Evolutionary conservation across 2,888 invertebrate species (phyloP), one percentile per base, ranked within the genome.

Genomic region (Nycteola revayana): DNA sequence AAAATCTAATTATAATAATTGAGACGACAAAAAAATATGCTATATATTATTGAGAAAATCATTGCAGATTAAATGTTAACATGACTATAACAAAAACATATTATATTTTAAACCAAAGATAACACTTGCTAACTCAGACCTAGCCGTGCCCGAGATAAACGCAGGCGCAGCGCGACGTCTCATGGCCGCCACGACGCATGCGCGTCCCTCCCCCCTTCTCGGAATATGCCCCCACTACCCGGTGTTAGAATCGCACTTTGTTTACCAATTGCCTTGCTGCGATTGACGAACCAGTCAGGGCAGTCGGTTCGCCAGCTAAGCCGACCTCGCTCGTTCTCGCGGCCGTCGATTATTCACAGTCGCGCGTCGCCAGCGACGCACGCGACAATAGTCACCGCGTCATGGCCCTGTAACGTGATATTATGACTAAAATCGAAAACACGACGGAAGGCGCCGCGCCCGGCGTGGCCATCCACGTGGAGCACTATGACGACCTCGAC

Each of bases 181-280:
- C 62, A 85, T 61, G 86, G 91, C 93, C 65, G 91, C 93, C 60
- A 94, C 95, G 46, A 95, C 96, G 70, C 91, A 96, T 75, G 80
- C 75, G 82, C 96, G 95, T 63, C 95, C 95, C 90, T 95, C 89
- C 96, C 96, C 88, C 95, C 95, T 95, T 72, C 75, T 69, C 70
- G 73, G 66, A 42, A 53, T 60, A 66, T 66, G 66, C 76, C 84
- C n/a, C 79, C 68, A 65, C 69, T 48, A 64, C 52, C 64, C 66
- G 64, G 58, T 50, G 51, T 60, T 65, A 67, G 70, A 76, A 69
- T 80, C 81, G 74, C 73, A 80, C 68, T 82, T 75, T 85, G 85
- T 86, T 86, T 85, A 87, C 87, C 82, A 83, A 86, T 83, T 86
- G 78, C 74, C 62, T 59, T 49, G 55, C 64, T 57, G 71, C 84